Base-by-base conservation (phyloP, 1,140 invertebrate genomes). In the Cydia fagiglandana region DNA sequence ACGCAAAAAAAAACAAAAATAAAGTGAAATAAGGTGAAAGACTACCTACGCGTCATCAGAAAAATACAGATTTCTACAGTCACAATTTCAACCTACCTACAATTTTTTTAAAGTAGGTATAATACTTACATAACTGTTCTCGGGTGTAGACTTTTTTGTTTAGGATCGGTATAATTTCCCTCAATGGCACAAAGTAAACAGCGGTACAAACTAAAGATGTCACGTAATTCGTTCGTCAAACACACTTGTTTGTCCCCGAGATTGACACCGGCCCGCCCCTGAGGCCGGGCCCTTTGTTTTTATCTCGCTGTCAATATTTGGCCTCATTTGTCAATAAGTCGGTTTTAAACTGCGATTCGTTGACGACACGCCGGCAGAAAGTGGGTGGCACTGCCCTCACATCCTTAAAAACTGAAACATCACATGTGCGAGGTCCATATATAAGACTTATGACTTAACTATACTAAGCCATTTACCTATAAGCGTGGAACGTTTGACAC, bases 181-280 rank as follows among this genome's bases (percentile, higher is more conserved):
- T 81, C 83, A 73, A 41, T 66, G 76, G 77, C 12, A 77, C 78
- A 80, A 78, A 78, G 81, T 77, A 84, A 86, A 87, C 86, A 86
- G 75, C 79, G 80, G 78, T 68, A 77, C 74, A 83, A 85, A 88
- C 80, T 78, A 84, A 86, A 84, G 80, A 86, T 89, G 86, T 89
- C 87, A 85, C 82, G 83, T 92, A 90, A 92, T 90, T 92, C 86
- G 86, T 91, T 88, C 78, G 81, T 86, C 86, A 91, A 91, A 92
- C 87, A 91, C 76, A 78, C 73, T 53, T 86, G 70, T 92, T 92
- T 92, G 88, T 88, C 84, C 83, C 87, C 78, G 83, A 84, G 88
- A 89, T 89, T 89, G 89, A 91, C 89, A 91, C 89, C 86, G 79
- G 73, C 80, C 83, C 81, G 78, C 82, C 85, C 82, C 81, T 78